A percentile compares a stretch with the other conserved stretches of the same genome.
These are phyloP conservation scores for Petrosia ficiformis DNA, from an alignment of 37 sponge, comb jelly and placozoan species.

Conservation along the genomic window DNA sequence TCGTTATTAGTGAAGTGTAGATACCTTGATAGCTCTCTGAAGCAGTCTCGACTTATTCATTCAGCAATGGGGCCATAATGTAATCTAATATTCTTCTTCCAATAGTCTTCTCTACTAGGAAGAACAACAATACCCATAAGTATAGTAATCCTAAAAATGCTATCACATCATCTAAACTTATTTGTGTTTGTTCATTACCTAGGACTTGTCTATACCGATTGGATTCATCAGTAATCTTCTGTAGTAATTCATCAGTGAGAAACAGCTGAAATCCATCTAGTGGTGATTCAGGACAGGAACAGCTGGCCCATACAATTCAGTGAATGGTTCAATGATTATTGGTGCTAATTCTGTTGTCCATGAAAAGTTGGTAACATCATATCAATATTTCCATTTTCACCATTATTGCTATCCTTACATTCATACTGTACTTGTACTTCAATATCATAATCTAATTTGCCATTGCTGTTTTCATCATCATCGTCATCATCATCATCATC, in stretches of 20 bases:
- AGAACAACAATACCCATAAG: neutral
- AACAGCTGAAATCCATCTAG: too few species aligned
- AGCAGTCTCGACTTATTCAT: neutral
- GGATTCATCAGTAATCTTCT: too few species aligned
- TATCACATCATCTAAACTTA: neutral
- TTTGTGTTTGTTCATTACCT: neutral
- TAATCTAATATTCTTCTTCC: neutral
- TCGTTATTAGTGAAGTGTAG: neutral
- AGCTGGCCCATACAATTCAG: too few species aligned
- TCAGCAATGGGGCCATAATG: neutral
- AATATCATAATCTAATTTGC: too few species aligned
- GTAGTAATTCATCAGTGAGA: too few species aligned
- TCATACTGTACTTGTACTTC: neutral
- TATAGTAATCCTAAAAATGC: neutral
- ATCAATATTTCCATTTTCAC: neutral
- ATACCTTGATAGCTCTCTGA: neutral
- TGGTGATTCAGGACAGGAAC: too few species aligned
- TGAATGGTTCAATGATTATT: too few species aligned
- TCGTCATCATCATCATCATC: too few species aligned
- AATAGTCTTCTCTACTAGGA: neutral
- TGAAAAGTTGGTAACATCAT: neutral
- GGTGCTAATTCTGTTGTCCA: slow-evolving; percentile 7
- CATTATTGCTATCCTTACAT: neutral
- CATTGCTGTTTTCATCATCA: too few species aligned
- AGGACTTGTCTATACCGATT: neutral